A percentile compares a stretch with the other conserved stretches of the same genome.
These are phyloP conservation scores for Liolophura sinensis DNA, from an alignment of 1,140 invertebrate genomes.

Conservation along the genomic window DNA sequence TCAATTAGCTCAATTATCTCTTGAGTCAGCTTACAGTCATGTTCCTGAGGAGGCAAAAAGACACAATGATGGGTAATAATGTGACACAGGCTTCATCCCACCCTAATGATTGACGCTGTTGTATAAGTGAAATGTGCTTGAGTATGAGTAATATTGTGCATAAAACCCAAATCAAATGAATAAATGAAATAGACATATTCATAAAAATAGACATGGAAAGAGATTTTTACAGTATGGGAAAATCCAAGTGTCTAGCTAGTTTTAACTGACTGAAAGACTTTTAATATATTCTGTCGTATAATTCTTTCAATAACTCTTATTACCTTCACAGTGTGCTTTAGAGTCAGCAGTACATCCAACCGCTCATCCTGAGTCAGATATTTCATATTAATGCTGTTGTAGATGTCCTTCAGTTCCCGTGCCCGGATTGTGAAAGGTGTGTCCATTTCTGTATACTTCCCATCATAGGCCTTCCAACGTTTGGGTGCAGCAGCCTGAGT, in stretches of 20 bases:
- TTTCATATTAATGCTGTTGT: slow-evolving; percentile 59
- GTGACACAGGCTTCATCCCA: no score
- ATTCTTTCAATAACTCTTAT: not conserved
- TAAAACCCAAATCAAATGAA: no score
- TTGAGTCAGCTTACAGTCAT: slow-evolving; percentile 60
- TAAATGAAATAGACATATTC: no score
- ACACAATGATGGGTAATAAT: no score
- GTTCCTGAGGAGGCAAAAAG: slow-evolving; percentile 45
- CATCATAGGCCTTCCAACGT: slow-evolving; percentile 55
- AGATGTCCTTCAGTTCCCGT: slow-evolving; percentile 57
- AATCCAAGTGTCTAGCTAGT: no score
- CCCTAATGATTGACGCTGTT: no score
- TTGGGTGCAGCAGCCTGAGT: slow-evolving; percentile 54
- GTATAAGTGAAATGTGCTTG: no score
- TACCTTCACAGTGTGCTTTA: slow-evolving; percentile 61
- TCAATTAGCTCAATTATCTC: slow-evolving; percentile 60
- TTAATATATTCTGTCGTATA: not conserved
- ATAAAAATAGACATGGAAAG: no score
- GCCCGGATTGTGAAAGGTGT: slow-evolving; percentile 58
- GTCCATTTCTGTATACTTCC: slow-evolving; percentile 54
- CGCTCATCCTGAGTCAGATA: slow-evolving; percentile 59
- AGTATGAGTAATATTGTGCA: no score
- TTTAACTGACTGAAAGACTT: no score
- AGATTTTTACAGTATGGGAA: no score
- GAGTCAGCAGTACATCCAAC: slow-evolving; percentile 57